Conservation (phyloP, 2,888 invertebrate genomes). For the Cryptosula pallasiana region DNA sequence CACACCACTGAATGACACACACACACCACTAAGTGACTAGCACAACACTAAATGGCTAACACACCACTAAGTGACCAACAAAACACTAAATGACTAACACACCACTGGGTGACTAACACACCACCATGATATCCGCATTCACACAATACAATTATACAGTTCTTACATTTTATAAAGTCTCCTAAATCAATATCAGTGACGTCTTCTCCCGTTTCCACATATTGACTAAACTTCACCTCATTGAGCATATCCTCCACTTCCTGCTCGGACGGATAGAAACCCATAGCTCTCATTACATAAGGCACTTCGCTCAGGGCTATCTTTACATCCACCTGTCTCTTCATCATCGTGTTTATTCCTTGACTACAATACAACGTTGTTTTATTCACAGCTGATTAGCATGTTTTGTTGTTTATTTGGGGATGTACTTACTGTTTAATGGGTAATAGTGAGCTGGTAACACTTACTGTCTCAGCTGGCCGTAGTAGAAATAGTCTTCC, state of each 20-base stretch:
- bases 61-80: no score
- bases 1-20: no score
- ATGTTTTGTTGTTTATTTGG: no score
- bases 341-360: constrained; percentile 64
- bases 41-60: no score
- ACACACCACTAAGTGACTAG: no score
- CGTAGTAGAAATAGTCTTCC: constrained; percentile 70
- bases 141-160: no score
- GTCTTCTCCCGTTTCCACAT: constrained; percentile 54
- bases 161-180: constrained; percentile 52
- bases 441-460: no score
- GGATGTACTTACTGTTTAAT: no score
- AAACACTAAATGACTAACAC: no score
- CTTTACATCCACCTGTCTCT: constrained; percentile 60
- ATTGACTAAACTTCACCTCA: constrained; percentile 55
- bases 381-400: no score
- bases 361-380: constrained; percentile 57
- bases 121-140: no score
- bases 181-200: constrained; percentile 62
- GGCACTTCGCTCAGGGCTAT: constrained; percentile 66
- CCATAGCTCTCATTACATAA: constrained; percentile 69
- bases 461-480: constrained; percentile 63
- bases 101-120: no score
- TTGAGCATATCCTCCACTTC: constrained; percentile 61
- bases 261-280: constrained; percentile 69